Percentiles rank a stretch among this genome's conserved stretches.
These are phyloP conservation scores for Seira sanloemensis DNA, from an alignment of 2,888 invertebrate species.

Conservation along the genomic window DNA sequence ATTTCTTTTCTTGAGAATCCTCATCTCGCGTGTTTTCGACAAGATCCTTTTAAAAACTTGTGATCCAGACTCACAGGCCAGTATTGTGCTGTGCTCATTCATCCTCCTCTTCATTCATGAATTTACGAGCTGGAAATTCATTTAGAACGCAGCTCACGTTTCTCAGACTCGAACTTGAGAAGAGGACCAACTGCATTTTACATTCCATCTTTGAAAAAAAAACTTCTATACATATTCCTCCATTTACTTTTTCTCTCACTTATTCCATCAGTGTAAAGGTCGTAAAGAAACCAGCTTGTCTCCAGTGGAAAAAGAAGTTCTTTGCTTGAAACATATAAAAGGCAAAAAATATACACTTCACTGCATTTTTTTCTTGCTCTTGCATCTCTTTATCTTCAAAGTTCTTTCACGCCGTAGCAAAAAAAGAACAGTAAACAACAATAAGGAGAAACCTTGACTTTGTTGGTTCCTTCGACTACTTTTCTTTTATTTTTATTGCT, in stretches of 20 bases:
- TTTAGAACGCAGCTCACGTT: conserved; percentile 44
- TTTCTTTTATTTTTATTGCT: not conserved
- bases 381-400: conserved; percentile 21
- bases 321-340: not conserved
- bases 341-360: not conserved
- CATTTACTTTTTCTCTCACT: not conserved
- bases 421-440: conserved; percentile 15
- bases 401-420: too few relatives aligned
- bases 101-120: conserved; percentile 32
- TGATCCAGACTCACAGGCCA: too few relatives aligned
- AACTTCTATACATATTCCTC: not conserved
- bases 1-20: not conserved
- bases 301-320: not conserved
- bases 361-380: not conserved
- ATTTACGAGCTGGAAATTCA: conserved; percentile 45
- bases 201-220: conserved; percentile 1
- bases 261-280: not conserved
- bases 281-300: conserved; percentile 16
- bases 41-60: not conserved
- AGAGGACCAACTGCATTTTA: not conserved
- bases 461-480: not conserved
- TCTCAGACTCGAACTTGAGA: not conserved
- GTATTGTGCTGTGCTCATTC: not conserved
- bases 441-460: conserved; percentile 37
- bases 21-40: not conserved